Percentiles rank a stretch among this genome's conserved stretches.
phyloP scores from a whole-genome alignment of 1,140 invertebrate genomes.

The Adoxophyes honmai region DNA sequence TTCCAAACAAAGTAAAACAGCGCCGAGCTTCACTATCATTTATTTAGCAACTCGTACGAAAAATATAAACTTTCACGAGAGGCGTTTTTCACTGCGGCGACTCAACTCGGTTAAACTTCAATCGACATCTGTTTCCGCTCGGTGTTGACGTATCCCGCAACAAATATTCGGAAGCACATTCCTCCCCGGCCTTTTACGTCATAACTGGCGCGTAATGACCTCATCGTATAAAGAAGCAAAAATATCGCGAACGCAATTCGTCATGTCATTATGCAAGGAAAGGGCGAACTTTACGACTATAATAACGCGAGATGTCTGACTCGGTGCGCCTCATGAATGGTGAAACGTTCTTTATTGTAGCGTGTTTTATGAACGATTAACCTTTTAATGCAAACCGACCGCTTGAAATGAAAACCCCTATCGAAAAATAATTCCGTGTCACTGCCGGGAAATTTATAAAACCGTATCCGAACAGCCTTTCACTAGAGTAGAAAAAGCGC shows the following conservation, averaged over 20 bases:
- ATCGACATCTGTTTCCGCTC: conserved; percentile 17
- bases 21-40: conserved; percentile 25
- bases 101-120: conserved; percentile 22
- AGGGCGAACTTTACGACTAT: conserved; percentile 75
- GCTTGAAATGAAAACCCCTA: conserved; percentile 53
- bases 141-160: conserved; percentile 9
- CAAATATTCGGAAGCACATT: conserved; percentile 31
- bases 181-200: conserved; percentile 37
- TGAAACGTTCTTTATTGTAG: conserved; percentile 70
- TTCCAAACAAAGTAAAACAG: conserved; percentile 40
- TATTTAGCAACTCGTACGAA: conserved; percentile 23
- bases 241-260: conserved; percentile 73
- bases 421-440: conserved; percentile 28
- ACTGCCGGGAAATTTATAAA: background rate
- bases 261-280: conserved; percentile 76
- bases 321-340: conserved; percentile 61
- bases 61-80: conserved; percentile 28
- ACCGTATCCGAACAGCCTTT: background rate
- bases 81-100: conserved; percentile 29
- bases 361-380: conserved; percentile 76
- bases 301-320: conserved; percentile 74
- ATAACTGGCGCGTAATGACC: conserved; percentile 59
- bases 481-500: background rate
- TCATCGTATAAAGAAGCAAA: conserved; percentile 69
- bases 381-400: conserved; percentile 69